Conservation (phyloP, 2,797 vertebrate genomes). For the Merluccius polli region DNA sequence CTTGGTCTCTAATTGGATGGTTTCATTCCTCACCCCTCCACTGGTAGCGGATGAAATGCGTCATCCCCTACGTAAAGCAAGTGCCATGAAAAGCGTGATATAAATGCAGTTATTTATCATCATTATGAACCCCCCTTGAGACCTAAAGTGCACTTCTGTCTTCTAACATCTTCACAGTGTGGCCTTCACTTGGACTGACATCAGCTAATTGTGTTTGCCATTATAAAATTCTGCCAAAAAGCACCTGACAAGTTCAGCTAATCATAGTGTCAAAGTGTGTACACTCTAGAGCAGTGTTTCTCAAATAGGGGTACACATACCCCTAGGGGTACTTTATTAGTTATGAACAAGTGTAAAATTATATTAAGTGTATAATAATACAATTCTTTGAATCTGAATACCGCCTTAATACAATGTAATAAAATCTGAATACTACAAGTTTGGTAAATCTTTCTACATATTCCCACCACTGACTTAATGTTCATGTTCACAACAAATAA, state of each 20-base stretch:
- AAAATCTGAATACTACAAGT: too few species aligned
- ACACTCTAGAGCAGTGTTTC: too few species aligned
- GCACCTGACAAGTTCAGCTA: slow-evolving; percentile 16
- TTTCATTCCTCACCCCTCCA: not conserved
- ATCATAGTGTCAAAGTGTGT: slow-evolving; percentile 24
- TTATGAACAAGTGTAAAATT: too few species aligned
- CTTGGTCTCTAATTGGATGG: not conserved
- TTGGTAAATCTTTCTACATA: too few species aligned
- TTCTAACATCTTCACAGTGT: slow-evolving; percentile 21
- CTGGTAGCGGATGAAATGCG: not conserved
- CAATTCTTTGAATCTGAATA: too few species aligned
- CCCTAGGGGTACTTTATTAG: too few species aligned
- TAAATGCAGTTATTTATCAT: not conserved
- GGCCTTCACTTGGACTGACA: slow-evolving; percentile 18
- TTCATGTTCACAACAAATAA: too few species aligned
- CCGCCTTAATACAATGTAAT: too few species aligned
- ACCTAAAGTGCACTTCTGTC: not conserved
- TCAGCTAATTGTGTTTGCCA: slow-evolving; percentile 31
- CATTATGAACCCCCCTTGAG: not conserved
- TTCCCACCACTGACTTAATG: too few species aligned
- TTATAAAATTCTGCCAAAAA: too few species aligned
- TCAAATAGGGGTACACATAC: too few species aligned
- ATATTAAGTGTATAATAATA: too few species aligned
- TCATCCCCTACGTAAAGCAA: not conserved
- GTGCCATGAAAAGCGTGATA: not conserved